A percentile compares a stretch with the other conserved stretches of the same genome.
phyloP scores from a whole-genome alignment of 2,888 invertebrate genomes.

The Macropis europaea region DNA sequence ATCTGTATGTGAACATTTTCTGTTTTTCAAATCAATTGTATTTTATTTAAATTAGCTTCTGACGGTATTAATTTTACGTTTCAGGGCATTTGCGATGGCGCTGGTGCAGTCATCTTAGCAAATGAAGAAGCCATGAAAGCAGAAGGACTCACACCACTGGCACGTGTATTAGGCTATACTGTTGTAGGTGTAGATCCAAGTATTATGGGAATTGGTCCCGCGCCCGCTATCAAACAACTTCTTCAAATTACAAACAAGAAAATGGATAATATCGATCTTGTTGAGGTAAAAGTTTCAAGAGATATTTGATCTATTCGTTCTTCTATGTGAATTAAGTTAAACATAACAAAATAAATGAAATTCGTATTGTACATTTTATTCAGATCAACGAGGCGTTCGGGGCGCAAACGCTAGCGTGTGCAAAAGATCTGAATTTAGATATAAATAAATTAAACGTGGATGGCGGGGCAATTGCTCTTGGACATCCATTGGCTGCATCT shows the following conservation, averaged over 20 bases:
- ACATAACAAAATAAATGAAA: background rate
- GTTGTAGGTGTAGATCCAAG: constrained; percentile 97
- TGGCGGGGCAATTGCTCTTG: constrained; percentile 97
- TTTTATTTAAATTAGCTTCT: background rate
- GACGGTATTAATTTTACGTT: background rate
- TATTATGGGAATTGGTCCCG: constrained; percentile 99
- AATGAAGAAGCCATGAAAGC: constrained; percentile 93
- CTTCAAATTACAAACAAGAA: constrained; percentile 89
- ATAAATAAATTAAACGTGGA: constrained; percentile 94
- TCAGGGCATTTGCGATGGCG: constrained; percentile 98
- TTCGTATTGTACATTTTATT: constrained; percentile 15
- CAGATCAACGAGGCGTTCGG: constrained; percentile 99
- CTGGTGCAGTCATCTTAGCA: constrained; percentile 94
- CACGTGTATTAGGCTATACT: constrained; percentile 94
- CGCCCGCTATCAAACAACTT: constrained; percentile 93
- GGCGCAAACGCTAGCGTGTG: constrained; percentile 95
- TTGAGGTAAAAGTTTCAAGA: constrained; percentile 86
- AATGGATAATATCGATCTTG: constrained; percentile 93
- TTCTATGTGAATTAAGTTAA: background rate
- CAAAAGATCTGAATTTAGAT: constrained; percentile 93
- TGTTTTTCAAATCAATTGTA: background rate
- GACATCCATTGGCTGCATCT: constrained; percentile 98
- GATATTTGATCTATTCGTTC: background rate
- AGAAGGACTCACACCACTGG: constrained; percentile 92
- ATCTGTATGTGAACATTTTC: constrained; percentile 85